Base-by-base conservation (phyloP, 2,888 invertebrate species). In the Eubasilissa splendida region DNA sequence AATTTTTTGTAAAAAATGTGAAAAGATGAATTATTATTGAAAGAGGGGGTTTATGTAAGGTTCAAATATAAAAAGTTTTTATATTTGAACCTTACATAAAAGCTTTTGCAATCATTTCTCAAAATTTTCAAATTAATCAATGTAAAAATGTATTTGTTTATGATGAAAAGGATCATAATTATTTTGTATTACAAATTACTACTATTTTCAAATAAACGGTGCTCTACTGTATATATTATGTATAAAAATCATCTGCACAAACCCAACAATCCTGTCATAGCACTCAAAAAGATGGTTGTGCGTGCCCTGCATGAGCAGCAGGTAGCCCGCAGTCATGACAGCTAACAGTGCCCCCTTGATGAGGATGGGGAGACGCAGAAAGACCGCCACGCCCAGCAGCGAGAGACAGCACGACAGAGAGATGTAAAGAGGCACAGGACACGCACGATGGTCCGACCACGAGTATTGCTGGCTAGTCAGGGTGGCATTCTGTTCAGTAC, bases 371-470 rank as follows among this genome's bases (percentile, higher is more conserved):
- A 97, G 91, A 83, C 93, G 91, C 75, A 97, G 91, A 88, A 97
- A 97, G 81, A 97, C 93, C 0, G 96, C 95, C 52, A 97, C 95
- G 0, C 96, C 94, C 80, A 97, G 91, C 89, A 95, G 96, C 76
- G 96, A 95, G 84, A 97, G 91, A 77, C 96, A 93, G 85, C 96
- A 96, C 11, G 96, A 96, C 12, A 97, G 89, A 5, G 96, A 94
- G 63, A 97, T 95, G 88, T 97, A 98, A 80, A 97, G 94, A 0
- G 97, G 97, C 78, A 97, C 89, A 0, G 96, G 95, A 85, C 96
- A 96, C 22, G 94, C 94, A 74, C 96, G 91, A 87, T 97, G 96
- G 83, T 95, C 93, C 70, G 88, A 88, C 58, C 89, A 88, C 89
- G 90, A 90, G 0, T 90, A 83, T 0, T 87, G 87, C 0, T 88